Evolutionary conservation across 2,888 invertebrate species (phyloP).

Genomic region (Andrena chrysosceles): DNA sequence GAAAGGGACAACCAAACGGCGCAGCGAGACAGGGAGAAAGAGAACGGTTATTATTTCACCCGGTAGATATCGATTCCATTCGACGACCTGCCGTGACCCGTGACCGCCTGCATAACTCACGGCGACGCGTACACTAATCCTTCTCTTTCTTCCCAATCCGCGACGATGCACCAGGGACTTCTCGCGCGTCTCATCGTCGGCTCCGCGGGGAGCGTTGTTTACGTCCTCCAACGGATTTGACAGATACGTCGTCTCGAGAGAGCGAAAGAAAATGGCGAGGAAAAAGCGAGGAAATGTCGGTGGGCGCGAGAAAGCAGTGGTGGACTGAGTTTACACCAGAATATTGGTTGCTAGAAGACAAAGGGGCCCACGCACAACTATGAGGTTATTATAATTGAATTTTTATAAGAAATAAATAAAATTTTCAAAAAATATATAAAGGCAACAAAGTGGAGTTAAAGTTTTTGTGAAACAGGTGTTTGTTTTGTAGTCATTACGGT

Average conservation of each 20-base stretch:
- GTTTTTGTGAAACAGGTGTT: too few species aligned
- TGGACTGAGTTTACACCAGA: not conserved
- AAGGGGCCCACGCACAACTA: too few species aligned
- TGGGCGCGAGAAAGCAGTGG: constrained; percentile 4
- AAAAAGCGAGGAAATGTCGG: constrained; percentile 3
- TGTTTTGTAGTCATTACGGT: too few species aligned
- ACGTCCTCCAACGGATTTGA: constrained; percentile 29
- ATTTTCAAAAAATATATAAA: too few species aligned
- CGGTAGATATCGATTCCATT: constrained; percentile 78
- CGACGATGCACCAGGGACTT: constrained; percentile 39
- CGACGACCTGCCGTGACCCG: constrained; percentile 80
- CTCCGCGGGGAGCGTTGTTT: constrained; percentile 13
- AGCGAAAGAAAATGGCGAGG: not conserved
- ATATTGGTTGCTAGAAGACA: not conserved
- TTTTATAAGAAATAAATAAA: too few species aligned
- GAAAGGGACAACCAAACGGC: constrained; percentile 11
- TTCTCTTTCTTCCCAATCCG: constrained; percentile 39
- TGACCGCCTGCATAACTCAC: constrained; percentile 78
- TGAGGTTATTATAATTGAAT: too few species aligned
- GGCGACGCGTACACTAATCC: constrained; percentile 70
- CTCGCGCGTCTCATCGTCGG: not conserved
- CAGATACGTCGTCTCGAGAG: constrained; percentile 31
- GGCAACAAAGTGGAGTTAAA: too few species aligned
- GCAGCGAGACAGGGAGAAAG: constrained; percentile 42
- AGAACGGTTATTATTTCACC: constrained; percentile 72